phyloP scores from a whole-genome alignment of 1,140 invertebrate genomes.

The Rhyzopertha dominica region DNA sequence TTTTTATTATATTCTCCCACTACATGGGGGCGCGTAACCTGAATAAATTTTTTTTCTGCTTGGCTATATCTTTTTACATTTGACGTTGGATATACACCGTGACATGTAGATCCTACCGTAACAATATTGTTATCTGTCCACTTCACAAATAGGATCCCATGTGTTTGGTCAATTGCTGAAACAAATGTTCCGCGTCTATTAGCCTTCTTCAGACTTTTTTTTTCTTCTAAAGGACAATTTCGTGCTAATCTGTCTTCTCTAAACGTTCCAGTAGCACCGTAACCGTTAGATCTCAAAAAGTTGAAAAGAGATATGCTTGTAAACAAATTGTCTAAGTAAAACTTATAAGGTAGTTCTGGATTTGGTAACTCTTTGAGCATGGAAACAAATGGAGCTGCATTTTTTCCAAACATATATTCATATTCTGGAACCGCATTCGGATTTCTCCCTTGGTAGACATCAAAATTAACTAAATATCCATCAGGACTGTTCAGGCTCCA shows the following conservation, averaged over 20 bases:
- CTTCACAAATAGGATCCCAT: conserved; percentile 27
- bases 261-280: conserved; percentile 27
- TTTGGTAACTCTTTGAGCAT: conserved; percentile 19
- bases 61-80: no score
- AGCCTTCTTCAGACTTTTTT: conserved; percentile 21
- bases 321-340: conserved; percentile 35
- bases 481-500: conserved; percentile 18
- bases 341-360: conserved; percentile 11
- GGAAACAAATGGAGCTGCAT: conserved; percentile 19
- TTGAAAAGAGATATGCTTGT: conserved; percentile 22
- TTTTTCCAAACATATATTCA: conserved; percentile 25
- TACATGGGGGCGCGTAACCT: no score
- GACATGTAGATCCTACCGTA: no score
- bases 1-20: no score
- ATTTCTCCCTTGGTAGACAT: conserved; percentile 36
- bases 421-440: conserved; percentile 12
- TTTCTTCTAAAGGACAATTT: conserved; percentile 17
- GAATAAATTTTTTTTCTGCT: no score
- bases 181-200: conserved; percentile 8
- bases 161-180: conserved; percentile 12
- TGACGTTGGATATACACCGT: no score
- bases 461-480: conserved; percentile 30
- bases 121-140: conserved; percentile 39
- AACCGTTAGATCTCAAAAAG: conserved; percentile 19
- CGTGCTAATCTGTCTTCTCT: conserved; percentile 24